Base-by-base conservation (phyloP, 2,888 invertebrate genomes). In the Drosophila glabriapex region DNA sequence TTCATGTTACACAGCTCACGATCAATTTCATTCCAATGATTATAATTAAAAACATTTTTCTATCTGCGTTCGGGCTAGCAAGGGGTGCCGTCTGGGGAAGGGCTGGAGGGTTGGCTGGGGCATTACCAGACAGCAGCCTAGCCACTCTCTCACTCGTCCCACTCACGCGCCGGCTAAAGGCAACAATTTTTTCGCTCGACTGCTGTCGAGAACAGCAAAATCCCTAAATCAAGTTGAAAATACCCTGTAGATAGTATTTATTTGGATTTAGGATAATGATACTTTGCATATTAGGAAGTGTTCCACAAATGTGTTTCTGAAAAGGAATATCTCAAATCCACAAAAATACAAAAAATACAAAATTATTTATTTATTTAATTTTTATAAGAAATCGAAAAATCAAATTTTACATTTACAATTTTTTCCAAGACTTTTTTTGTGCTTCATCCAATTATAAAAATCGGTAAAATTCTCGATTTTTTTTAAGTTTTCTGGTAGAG, bases 11-110 rank as follows among this genome's bases (percentile, higher is more conserved):
- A 46, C 43, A 73, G 67, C 83, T 85, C 82, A 85, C 85, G 85
- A 85, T 86, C 84, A 86, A 86, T 89, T 86, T 86, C 82, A 84
- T 82, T 82, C 66, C 80, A 86, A 86, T 86, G 89, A 77, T 84
- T 78, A 80, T 82, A 89, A 89, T 86, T 83, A 89, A 86, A 89
- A 89, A 71, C 71, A 84, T 82, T 87, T 73, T 69, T 82, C 39
- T 69, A 63, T 52, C 62, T 64, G 50, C 53, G 53, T 37, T 25
- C 25, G 9, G 53, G 43, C 16, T n/a, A 39, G 41, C 29, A 7
- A n/a, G 33, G 37, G 25, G 29, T 35, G 29, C 1, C 31, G 28
- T 4, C 16, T 25, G 19, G 16, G 25, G 19, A n/a, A 12, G 7
- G 14, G n/a, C 3, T 16, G 54, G 14, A 9, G 29, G 29, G n/a